A percentile compares a stretch with the other conserved stretches of the same genome.
Evolutionary conservation across 2,797 vertebrate genomes (phyloP).

Genomic region (Pangasius mekongensis): DNA sequence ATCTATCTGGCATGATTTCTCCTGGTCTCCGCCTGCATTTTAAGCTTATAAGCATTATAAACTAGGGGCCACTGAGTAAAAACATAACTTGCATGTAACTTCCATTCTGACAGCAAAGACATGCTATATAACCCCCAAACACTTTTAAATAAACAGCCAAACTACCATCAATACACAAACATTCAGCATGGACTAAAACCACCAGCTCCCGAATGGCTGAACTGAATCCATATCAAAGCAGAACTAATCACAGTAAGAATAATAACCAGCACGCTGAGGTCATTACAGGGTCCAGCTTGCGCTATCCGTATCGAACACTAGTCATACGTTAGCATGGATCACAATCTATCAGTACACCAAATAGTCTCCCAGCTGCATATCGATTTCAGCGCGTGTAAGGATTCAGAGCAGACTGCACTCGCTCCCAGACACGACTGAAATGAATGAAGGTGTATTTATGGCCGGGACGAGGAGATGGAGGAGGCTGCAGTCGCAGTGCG

Average conservation of each 20-base stretch:
- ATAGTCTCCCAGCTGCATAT: conserved; percentile 77
- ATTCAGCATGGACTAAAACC: background rate
- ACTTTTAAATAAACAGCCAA: background rate
- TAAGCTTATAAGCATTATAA: background rate
- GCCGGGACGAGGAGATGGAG: background rate
- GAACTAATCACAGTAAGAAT: conserved; percentile 16
- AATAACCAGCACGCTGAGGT: conserved; percentile 19
- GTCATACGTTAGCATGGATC: conserved; percentile 61
- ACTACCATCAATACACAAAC: background rate
- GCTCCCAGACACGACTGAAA: conserved; percentile 11
- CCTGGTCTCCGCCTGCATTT: background rate
- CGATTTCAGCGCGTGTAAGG: conserved; percentile 58
- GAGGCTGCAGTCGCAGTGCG: background rate
- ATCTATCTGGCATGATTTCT: background rate
- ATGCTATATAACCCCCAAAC: background rate
- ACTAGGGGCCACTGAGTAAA: background rate
- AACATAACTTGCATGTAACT: background rate
- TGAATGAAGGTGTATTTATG: conserved; percentile 52
- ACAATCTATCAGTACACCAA: conserved; percentile 65
- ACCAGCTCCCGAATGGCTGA: background rate
- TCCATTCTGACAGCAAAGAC: background rate
- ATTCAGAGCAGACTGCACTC: background rate
- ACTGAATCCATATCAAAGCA: background rate
- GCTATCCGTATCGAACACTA: conserved; percentile 51
- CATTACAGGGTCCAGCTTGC: conserved; percentile 28